phyloP scores from a whole-genome alignment of 2,797 vertebrate species.

The Phyllotis vaccarum region DNA sequence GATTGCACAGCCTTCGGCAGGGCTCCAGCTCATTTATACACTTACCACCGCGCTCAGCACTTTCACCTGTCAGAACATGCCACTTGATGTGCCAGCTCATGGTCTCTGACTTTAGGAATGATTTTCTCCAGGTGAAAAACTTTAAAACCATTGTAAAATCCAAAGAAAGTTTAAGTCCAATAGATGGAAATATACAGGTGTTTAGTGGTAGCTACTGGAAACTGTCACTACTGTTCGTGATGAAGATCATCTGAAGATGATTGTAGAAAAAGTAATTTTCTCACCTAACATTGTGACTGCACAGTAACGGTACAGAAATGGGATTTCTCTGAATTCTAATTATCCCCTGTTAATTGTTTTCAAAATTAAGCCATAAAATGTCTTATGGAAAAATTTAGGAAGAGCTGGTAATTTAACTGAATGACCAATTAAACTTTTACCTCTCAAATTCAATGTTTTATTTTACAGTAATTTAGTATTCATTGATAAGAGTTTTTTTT shows the following conservation, averaged over 20 bases:
- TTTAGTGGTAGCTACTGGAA: background rate
- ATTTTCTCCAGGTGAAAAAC: slow-evolving; percentile 35
- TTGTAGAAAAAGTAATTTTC: background rate
- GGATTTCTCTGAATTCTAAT: slow-evolving; percentile 11
- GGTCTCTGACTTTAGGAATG: slow-evolving; percentile 41
- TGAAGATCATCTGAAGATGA: background rate
- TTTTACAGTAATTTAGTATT: background rate
- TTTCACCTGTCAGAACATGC: slow-evolving; percentile 44
- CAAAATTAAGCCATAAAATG: background rate
- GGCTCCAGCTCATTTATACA: slow-evolving; percentile 63
- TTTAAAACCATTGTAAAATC: slow-evolving; percentile 36
- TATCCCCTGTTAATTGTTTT: background rate
- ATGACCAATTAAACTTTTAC: background rate
- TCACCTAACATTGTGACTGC: background rate
- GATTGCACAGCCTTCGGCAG: slow-evolving; percentile 66
- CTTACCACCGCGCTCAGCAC: slow-evolving; percentile 59
- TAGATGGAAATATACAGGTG: background rate
- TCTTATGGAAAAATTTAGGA: background rate
- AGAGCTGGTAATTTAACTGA: background rate
- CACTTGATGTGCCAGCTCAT: slow-evolving; percentile 18
- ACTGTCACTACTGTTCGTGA: background rate
- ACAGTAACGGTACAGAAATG: background rate
- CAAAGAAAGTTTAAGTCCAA: background rate
- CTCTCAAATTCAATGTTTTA: slow-evolving; percentile 10
- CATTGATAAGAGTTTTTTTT: background rate